Conservation (phyloP, 2,797 vertebrate genomes). For the Pagetopsis macropterus region DNA sequence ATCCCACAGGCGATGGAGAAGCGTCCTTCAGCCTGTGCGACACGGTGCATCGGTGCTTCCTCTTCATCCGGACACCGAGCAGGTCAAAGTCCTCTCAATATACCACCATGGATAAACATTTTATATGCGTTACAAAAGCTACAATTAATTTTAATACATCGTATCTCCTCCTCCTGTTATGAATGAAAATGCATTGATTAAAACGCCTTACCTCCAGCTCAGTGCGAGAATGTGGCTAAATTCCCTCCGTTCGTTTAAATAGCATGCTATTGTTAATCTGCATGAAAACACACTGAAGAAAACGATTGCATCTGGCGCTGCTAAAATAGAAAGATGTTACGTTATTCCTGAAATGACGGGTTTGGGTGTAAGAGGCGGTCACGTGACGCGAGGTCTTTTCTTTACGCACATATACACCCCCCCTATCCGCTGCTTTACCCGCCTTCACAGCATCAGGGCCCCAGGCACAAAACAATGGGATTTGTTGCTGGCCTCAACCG, state of each 20-base stretch:
- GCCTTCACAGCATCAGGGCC: conserved; percentile 34
- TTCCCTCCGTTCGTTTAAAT: conserved; percentile 43
- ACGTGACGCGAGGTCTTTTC: conserved; percentile 74
- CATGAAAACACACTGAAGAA: conserved; percentile 12
- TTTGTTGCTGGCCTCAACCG: conserved; percentile 58
- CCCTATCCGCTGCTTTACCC: conserved; percentile 20
- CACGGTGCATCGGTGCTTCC: conserved; percentile 47
- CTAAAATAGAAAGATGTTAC: conserved; percentile 33
- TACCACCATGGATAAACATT: background rate
- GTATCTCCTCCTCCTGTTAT: conserved; percentile 14
- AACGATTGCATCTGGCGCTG: conserved; percentile 2
- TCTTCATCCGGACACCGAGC: conserved; percentile 43
- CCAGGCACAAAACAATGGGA: conserved; percentile 30
- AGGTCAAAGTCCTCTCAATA: conserved; percentile 25
- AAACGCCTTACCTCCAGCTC: conserved; percentile 66
- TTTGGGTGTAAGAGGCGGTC: conserved; percentile 68
- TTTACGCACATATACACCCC: conserved; percentile 50
- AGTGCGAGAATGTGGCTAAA: conserved; percentile 54
- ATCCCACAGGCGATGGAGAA: conserved; percentile 66
- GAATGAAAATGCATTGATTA: conserved; percentile 49
- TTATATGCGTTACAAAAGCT: background rate
- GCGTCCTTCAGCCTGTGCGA: conserved; percentile 81
- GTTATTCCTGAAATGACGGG: conserved; percentile 57
- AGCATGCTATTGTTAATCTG: conserved; percentile 61
- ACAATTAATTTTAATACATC: background rate